phyloP scores from a whole-genome alignment of 2,888 invertebrate genomes.

The Orchesellides sinensis region DNA sequence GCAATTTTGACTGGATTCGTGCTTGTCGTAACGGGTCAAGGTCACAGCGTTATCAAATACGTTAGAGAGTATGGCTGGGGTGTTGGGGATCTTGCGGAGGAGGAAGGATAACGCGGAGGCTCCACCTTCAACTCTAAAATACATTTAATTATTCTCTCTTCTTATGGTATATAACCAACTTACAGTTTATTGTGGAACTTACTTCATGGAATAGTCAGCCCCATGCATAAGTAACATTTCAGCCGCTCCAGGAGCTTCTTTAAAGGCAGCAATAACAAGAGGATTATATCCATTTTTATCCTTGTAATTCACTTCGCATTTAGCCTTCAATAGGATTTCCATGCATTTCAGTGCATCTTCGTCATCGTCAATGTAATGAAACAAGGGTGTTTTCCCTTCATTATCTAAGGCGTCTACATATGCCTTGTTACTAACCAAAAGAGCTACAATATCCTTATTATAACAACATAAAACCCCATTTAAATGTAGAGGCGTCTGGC shows the following conservation, averaged over 20 bases:
- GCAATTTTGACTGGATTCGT: constrained; percentile 88
- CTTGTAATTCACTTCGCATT: constrained; percentile 33
- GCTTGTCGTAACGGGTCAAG: constrained; percentile 85
- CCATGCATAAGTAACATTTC: constrained; percentile 85
- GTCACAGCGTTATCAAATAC: constrained; percentile 87
- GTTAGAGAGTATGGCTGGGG: constrained; percentile 84
- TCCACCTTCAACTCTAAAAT: constrained; percentile 85
- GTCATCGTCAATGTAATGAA: constrained; percentile 83
- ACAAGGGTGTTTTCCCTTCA: constrained; percentile 87
- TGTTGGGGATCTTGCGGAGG: constrained; percentile 89
- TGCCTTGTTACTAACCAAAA: constrained; percentile 83
- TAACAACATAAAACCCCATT: constrained; percentile 85
- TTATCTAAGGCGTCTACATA: constrained; percentile 83
- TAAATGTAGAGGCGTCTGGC: constrained; percentile 90
- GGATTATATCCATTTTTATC: constrained; percentile 91
- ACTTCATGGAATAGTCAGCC: constrained; percentile 84
- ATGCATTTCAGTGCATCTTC: neutral
- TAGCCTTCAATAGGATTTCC: neutral
- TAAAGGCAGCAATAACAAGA: constrained; percentile 88
- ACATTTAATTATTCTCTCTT: neutral
- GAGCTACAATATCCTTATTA: constrained; percentile 85
- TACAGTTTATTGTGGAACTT: neutral
- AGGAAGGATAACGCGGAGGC: constrained; percentile 89
- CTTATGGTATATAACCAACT: neutral
- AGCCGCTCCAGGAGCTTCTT: constrained; percentile 88